phyloP scores from a whole-genome alignment of 2,888 invertebrate genomes.

The Gnatocerus cornutus region DNA sequence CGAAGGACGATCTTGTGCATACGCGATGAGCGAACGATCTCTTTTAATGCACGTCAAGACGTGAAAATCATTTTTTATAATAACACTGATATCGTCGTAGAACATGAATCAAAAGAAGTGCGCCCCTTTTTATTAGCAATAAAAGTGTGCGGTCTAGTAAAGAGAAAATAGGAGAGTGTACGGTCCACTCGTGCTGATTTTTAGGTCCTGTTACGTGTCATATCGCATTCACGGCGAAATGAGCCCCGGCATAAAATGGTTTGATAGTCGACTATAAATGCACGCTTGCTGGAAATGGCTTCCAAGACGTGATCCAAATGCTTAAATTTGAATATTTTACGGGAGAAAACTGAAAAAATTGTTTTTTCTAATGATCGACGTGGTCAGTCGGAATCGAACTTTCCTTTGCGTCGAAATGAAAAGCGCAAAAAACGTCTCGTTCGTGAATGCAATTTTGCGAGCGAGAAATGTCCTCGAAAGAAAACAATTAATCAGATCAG shows the following conservation, averaged over 20 bases:
- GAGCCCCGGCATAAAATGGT: conserved; percentile 57
- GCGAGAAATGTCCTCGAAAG: background rate
- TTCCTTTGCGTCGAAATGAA: background rate
- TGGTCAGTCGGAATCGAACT: background rate
- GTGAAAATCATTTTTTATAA: conserved; percentile 22
- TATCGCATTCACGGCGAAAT: conserved; percentile 58
- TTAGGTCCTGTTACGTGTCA: conserved; percentile 54
- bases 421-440: background rate
- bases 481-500: background rate
- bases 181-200: conserved; percentile 46
- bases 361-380: background rate
- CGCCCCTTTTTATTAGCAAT: conserved; percentile 16
- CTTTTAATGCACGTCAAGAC: conserved; percentile 45
- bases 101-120: background rate
- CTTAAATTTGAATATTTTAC: conserved; percentile 53
- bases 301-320: conserved; percentile 58
- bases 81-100: too few species aligned
- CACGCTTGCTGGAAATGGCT: conserved; percentile 55
- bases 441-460: background rate
- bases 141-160: conserved; percentile 30
- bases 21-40: conserved; percentile 42
- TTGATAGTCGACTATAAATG: conserved; percentile 59
- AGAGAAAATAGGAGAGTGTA: conserved; percentile 15
- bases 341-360: conserved; percentile 5
- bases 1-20: conserved; percentile 31